Evolutionary conservation across 1,140 invertebrate genomes (phyloP), one percentile per base, ranked within the genome.

Genomic region (Drosophila dunni): DNA sequence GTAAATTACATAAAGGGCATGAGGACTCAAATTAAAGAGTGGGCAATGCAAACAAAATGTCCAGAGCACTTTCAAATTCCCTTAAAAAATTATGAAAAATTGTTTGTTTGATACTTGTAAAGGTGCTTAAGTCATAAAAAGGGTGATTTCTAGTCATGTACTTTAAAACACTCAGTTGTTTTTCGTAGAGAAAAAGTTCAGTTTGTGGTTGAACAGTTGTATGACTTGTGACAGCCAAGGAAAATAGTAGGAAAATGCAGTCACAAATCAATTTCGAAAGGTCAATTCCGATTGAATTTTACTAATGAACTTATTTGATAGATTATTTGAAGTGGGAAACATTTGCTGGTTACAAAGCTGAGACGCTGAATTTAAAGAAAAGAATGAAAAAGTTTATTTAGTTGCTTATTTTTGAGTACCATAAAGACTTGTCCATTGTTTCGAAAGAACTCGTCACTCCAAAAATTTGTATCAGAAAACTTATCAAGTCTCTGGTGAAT

Each of bases 271-370:
- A 65, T 65, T 36, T 44, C 10, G 24, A 29, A 5, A 29, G 3
- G 24, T 63, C 34, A 50, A 65, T 65, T 36, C 34, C 10, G 24
- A 69, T 69, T 62, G 58, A 34, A 29, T 42, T 62, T 50, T 51
- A 11, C 13, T 62, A 68, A 62, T 61, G 36, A 57, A 36, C 45
- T 69, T 9, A 51, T 53, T 61, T 61, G 34, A 57, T 50, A 20
- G 33, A 20, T 7, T 9, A 38, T 33, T 29, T 29, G 3, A 5
- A 29, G 5, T 29, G 2, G 3, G 24, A 29, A 29, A 29, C 24
- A 29, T 29, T 29, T 29, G 24, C 3, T 29, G 24, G 5, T 29
- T 3, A 29, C 24, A 29, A 29, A 29, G 5, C 3, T 29, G 24
- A 29, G 17, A 20, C 1, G 24, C 5, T 29, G 6, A 29, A 5